phyloP scores from a whole-genome alignment of 53 echinoderm and acorn worm species.

The Holothuria scabra region DNA sequence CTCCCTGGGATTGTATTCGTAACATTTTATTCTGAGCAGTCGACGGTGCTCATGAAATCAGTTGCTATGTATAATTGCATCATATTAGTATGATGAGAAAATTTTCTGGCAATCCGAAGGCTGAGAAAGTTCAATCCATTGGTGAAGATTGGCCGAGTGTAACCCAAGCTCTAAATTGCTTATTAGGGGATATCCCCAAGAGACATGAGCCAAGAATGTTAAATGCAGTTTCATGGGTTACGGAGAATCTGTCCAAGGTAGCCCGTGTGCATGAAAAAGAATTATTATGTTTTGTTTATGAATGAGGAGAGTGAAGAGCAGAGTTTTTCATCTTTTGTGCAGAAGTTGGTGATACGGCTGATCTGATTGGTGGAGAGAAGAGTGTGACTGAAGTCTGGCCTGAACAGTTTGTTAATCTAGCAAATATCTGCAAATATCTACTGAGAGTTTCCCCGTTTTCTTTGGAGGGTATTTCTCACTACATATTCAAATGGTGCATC shows the following conservation, averaged over 20 bases:
- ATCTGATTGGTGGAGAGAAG: conserved; percentile 33
- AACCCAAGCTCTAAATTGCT: conserved; percentile 22
- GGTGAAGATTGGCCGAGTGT: conserved; percentile 23
- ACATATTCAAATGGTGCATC: conserved; percentile 36
- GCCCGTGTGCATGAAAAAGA: background rate
- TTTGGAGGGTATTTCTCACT: conserved; percentile 16
- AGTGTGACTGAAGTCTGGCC: conserved; percentile 10
- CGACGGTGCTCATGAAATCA: too few species aligned
- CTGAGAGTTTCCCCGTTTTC: conserved; percentile 1
- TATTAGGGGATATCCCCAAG: conserved; percentile 23
- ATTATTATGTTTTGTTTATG: conserved; percentile 16
- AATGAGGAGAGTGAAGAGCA: conserved; percentile 4
- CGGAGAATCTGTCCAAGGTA: background rate
- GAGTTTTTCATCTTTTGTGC: conserved; percentile 48
- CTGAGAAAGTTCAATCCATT: conserved; percentile 18
- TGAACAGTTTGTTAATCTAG: conserved; percentile 23
- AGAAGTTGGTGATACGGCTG: conserved; percentile 38
- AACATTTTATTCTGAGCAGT: too few species aligned
- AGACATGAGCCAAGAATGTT: conserved; percentile 9
- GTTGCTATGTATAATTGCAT: background rate
- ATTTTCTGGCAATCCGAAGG: background rate
- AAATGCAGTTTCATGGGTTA: conserved; percentile 14
- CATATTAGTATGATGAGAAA: conserved; percentile 3
- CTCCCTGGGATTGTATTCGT: too few species aligned
- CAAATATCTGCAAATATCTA: conserved; percentile 15